phyloP scores from a whole-genome alignment of 2,888 invertebrate species.

The Corbicula japonica region DNA sequence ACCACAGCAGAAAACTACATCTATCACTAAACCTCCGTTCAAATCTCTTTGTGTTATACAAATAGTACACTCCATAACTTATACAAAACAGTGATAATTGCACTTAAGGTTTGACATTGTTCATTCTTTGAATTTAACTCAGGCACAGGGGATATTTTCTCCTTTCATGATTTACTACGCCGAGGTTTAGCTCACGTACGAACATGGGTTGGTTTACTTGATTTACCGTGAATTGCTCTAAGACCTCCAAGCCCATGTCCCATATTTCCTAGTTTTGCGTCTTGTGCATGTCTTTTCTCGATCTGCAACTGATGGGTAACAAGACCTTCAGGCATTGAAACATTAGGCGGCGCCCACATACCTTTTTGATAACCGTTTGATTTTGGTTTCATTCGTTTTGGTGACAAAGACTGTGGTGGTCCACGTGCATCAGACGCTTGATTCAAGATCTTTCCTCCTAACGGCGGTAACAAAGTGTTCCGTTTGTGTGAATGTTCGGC shows the following conservation, averaged over 20 bases:
- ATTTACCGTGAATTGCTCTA: conserved; percentile 41
- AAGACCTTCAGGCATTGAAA: conserved; percentile 62
- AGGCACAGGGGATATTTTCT: no score
- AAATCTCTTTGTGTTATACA: no score
- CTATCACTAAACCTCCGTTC: no score
- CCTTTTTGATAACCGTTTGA: conserved; percentile 22
- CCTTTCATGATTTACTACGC: no score
- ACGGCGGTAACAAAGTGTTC: conserved; percentile 56
- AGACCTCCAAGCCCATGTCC: conserved; percentile 72
- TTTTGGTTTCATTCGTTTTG: conserved; percentile 25
- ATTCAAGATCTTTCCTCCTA: conserved; percentile 48
- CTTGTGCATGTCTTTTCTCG: conserved; percentile 56
- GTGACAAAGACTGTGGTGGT: conserved; percentile 13
- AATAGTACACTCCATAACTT: no score
- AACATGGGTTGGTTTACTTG: conserved; percentile 11
- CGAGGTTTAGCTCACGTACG: conserved; percentile 3
- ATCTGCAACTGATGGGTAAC: conserved; percentile 66
- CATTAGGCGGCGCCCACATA: conserved; percentile 23
- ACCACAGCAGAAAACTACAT: no score
- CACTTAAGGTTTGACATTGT: no score
- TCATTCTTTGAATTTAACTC: no score
- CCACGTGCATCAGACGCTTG: conserved; percentile 8
- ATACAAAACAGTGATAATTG: no score
- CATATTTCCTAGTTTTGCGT: conserved; percentile 44
- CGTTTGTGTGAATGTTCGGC: conserved; percentile 20